These are phyloP conservation scores for Napeogenes inachia DNA, from an alignment of 2,888 invertebrate species.

Conservation along the genomic window DNA sequence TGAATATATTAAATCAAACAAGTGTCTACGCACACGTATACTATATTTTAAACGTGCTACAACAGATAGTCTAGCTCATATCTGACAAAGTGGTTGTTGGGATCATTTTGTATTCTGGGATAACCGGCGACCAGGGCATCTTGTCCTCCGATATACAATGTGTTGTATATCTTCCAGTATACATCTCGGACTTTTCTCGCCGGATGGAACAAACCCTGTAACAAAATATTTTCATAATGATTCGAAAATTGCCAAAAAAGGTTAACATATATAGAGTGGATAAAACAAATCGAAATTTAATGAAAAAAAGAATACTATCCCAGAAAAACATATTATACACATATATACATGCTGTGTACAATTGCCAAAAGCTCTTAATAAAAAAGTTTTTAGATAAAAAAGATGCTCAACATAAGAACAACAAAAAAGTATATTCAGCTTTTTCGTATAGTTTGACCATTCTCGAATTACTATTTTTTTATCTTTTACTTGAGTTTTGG, in stretches of 20 bases:
- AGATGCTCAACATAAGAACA: no score
- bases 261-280: no score
- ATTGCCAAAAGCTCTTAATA: no score
- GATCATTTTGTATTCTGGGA: constrained; percentile 97
- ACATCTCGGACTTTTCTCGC: constrained; percentile 99
- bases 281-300: not conserved
- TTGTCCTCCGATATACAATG: constrained; percentile 98
- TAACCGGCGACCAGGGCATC: constrained; percentile 98
- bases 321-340: no score
- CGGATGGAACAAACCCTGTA: constrained; percentile 97
- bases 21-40: constrained; percentile 24
- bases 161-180: constrained; percentile 99
- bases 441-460: no score
- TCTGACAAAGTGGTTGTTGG: constrained; percentile 93
- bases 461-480: no score
- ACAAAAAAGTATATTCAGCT: no score
- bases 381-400: no score
- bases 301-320: not conserved
- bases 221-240: constrained; percentile 32
- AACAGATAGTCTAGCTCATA: constrained; percentile 96
- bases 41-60: constrained; percentile 66
- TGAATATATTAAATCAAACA: constrained; percentile 28
- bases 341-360: no score
- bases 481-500: no score
- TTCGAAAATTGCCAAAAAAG: not conserved